Conservation (phyloP, 2,113 vertebrate genomes). For the Colius striatus region DNA sequence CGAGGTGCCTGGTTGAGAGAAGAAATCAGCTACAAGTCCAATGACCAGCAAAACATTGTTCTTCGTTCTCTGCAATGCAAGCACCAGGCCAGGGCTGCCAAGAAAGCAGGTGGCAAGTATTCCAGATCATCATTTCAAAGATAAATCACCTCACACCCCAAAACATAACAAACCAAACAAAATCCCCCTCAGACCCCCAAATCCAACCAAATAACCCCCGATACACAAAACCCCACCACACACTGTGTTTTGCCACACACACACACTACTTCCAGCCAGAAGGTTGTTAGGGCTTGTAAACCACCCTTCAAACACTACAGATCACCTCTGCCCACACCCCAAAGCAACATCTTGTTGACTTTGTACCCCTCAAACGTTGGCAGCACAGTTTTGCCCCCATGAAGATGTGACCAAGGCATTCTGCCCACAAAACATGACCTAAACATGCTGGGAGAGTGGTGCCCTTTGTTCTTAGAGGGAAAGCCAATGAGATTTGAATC, state of each 20-base stretch:
- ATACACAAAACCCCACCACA: fast-evolving
- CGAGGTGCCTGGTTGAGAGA: too few relatives aligned
- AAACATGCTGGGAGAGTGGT: too few relatives aligned
- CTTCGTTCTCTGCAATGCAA: background rate
- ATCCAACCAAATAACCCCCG: too few relatives aligned
- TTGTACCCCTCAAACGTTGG: background rate
- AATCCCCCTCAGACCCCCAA: too few relatives aligned
- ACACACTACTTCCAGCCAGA: fast-evolving
- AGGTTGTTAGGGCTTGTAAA: background rate
- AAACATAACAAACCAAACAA: too few relatives aligned
- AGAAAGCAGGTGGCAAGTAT: background rate
- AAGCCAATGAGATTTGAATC: fast-evolving
- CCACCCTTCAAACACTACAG: background rate
- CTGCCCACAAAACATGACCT: background rate
- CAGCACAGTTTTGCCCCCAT: background rate
- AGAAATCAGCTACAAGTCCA: slow-evolving; percentile 4
- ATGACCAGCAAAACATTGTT: background rate
- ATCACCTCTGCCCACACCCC: background rate
- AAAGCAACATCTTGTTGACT: background rate
- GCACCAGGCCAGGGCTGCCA: background rate
- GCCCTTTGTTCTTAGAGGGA: background rate
- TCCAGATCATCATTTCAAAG: background rate
- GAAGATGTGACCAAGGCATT: fast-evolving
- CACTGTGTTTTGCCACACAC: background rate
- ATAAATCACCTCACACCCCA: too few relatives aligned